Conservation (phyloP, 2,797 vertebrate species). For the Rhincodon typus region DNA sequence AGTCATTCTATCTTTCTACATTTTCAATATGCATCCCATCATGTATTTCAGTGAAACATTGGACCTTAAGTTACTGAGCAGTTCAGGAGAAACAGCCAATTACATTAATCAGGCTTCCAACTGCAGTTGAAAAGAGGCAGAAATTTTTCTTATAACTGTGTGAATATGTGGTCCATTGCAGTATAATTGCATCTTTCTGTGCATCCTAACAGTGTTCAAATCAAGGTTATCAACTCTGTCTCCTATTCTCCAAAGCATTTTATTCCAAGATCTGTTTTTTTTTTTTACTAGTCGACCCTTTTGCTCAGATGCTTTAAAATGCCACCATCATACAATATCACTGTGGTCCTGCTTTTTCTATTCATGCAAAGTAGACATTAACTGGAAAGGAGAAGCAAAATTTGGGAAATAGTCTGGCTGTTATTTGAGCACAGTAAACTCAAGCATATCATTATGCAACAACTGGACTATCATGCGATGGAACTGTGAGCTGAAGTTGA, state of each 20-base stretch:
- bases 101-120: neutral
- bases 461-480: neutral
- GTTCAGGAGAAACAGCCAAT: neutral
- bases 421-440: neutral
- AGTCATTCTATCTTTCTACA: neutral
- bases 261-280: neutral
- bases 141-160: neutral
- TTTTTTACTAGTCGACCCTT: neutral
- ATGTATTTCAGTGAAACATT: neutral
- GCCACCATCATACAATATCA: neutral
- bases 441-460: neutral
- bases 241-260: neutral
- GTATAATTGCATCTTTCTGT: neutral
- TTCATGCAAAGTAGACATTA: neutral
- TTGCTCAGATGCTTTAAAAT: neutral
- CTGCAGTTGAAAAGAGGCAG: neutral
- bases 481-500: too few relatives aligned
- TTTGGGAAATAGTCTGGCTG: neutral
- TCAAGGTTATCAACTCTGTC: neutral
- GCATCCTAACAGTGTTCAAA: neutral
- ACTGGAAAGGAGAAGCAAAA: neutral
- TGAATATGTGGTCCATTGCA: neutral
- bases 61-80: neutral
- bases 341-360: neutral
- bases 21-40: neutral